Conservation (phyloP, 2,888 invertebrate genomes). For the Lutraria lutraria region DNA sequence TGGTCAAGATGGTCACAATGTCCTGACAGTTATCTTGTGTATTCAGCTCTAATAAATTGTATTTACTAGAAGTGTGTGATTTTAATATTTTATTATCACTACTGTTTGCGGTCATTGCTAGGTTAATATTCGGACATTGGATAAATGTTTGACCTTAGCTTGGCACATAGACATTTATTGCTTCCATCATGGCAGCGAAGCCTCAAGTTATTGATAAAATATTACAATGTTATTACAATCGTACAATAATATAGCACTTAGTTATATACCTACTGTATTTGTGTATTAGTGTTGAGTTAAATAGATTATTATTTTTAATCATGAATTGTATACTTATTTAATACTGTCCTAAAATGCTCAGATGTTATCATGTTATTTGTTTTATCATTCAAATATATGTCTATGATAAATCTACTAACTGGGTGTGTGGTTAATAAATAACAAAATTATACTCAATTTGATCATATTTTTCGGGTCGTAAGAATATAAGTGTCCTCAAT, state of each 20-base stretch:
- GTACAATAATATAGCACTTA: constrained; percentile 1
- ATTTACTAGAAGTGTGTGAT: not conserved
- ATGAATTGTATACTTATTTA: not conserved
- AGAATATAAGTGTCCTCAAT: not conserved
- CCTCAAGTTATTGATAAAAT: constrained; percentile 22
- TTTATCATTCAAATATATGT: not conserved
- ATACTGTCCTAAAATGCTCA: not conserved
- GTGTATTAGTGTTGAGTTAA: not conserved
- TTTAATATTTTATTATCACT: constrained; percentile 24
- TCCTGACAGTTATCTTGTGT: not conserved
- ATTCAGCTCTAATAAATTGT: not conserved
- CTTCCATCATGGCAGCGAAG: not conserved
- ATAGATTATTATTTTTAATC: not conserved
- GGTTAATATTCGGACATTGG: not conserved
- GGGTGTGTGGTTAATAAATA: not conserved
- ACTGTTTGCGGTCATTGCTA: not conserved
- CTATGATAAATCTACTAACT: too few relatives aligned
- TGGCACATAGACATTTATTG: not conserved
- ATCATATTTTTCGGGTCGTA: not conserved
- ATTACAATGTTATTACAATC: not conserved
- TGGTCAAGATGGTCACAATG: constrained; percentile 15
- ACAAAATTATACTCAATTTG: not conserved
- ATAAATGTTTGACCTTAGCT: not conserved
- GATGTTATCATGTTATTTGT: not conserved
- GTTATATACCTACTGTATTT: not conserved